Evolutionary conservation across 2,113 vertebrate genomes (phyloP).

Genomic region (Gnathonemus longibarbis): DNA sequence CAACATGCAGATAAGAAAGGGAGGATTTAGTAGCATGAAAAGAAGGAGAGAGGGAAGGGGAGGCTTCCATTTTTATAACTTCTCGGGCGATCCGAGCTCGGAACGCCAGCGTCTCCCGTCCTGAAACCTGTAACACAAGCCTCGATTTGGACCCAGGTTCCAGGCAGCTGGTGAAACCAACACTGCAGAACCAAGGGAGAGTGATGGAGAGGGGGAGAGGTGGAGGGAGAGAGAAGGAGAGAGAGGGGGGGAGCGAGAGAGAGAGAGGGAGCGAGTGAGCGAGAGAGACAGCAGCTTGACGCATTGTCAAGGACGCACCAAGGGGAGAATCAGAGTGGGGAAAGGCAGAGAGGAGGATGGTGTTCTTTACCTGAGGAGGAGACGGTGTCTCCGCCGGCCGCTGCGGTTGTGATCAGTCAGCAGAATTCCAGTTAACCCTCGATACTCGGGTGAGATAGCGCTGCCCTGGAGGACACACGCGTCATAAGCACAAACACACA

Average conservation of each 20-base stretch:
- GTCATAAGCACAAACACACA: neutral
- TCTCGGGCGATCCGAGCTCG: neutral
- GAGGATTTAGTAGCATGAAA: neutral
- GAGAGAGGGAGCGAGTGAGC: conserved; percentile 40
- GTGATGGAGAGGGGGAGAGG: conserved; percentile 24
- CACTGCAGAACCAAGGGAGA: conserved; percentile 20
- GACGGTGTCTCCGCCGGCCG: neutral
- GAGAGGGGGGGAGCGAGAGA: neutral
- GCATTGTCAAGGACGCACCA: conserved; percentile 74
- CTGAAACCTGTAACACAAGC: neutral
- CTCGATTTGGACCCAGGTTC: neutral
- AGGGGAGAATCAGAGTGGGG: conserved; percentile 56
- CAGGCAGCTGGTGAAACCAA: conserved; percentile 17
- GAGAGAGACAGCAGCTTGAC: conserved; percentile 64
- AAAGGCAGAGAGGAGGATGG: conserved; percentile 23
- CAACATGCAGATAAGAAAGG: neutral
- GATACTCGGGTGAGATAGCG: neutral
- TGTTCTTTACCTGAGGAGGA: conserved; percentile 17
- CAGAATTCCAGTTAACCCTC: conserved; percentile 5
- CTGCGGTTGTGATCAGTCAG: neutral
- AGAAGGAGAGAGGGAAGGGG: neutral
- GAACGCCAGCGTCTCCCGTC: neutral
- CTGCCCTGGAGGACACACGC: neutral
- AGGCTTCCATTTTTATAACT: neutral
- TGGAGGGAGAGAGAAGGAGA: neutral